Evolutionary conservation across 2,113 vertebrate species (phyloP).

Genomic region (Leucosticte australis): DNA sequence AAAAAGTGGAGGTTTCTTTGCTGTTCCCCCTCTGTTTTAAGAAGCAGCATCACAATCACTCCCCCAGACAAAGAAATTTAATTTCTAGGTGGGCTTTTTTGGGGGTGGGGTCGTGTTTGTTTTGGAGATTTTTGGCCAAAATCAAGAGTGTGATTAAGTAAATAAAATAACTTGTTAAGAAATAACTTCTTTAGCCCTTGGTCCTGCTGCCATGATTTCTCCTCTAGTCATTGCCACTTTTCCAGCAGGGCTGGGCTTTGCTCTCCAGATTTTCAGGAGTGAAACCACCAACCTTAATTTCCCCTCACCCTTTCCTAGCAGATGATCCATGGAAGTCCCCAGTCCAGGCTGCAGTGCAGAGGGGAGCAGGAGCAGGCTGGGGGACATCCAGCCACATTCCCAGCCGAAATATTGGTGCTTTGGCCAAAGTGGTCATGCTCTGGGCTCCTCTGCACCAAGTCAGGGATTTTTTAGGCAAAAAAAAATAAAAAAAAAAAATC

Average conservation of each 20-base stretch:
- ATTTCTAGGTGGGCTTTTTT: background rate
- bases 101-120: rapidly evolving
- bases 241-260: background rate
- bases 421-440: background rate
- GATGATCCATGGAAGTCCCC: background rate
- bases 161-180: background rate
- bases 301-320: rapidly evolving
- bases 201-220: background rate
- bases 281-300: background rate
- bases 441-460: background rate
- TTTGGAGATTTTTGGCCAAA: background rate
- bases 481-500: background rate
- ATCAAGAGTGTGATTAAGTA: background rate
- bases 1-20: background rate
- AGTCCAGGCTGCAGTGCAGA: rapidly evolving
- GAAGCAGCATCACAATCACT: background rate
- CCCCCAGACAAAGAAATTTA: background rate
- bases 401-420: background rate
- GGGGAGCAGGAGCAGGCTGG: background rate
- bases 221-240: rapidly evolving
- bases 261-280: background rate
- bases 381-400: background rate
- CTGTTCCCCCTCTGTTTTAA: background rate
- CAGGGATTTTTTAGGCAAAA: background rate
- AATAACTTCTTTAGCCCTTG: background rate